These are phyloP conservation scores for Microctonus hyperodae DNA, from an alignment of 2,888 invertebrate genomes.

Conservation along the genomic window DNA sequence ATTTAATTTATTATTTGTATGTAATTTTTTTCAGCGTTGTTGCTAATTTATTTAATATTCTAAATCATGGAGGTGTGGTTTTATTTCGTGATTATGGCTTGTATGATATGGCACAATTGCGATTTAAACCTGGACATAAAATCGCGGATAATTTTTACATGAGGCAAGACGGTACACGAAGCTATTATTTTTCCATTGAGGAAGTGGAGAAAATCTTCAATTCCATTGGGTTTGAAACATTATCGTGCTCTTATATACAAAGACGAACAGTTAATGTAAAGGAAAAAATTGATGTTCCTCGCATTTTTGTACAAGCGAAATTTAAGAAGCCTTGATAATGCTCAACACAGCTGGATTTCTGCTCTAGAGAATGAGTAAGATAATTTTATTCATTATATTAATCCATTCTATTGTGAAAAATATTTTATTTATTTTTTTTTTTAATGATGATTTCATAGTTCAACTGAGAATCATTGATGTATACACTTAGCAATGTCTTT, in stretches of 20 bases:
- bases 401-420: background rate
- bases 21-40: slow-evolving; percentile 45
- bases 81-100: slow-evolving; percentile 94
- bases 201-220: slow-evolving; percentile 73
- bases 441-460: slow-evolving; percentile 59
- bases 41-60: slow-evolving; percentile 70
- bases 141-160: slow-evolving; percentile 93
- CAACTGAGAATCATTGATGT: slow-evolving; percentile 57
- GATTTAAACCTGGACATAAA: slow-evolving; percentile 93
- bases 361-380: slow-evolving; percentile 3
- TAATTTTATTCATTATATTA: slow-evolving; percentile 1
- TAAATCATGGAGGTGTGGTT: slow-evolving; percentile 80
- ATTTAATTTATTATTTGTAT: slow-evolving; percentile 7
- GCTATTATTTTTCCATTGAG: slow-evolving; percentile 82
- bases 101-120: slow-evolving; percentile 94
- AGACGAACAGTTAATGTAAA: slow-evolving; percentile 91
- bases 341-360: background rate
- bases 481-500: slow-evolving; percentile 53
- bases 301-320: slow-evolving; percentile 94
- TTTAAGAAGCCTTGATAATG: slow-evolving; percentile 69
- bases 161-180: slow-evolving; percentile 94
- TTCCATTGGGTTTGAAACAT: slow-evolving; percentile 74
- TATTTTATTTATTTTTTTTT: slow-evolving; percentile 11
- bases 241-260: slow-evolving; percentile 80
- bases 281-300: slow-evolving; percentile 87